A percentile compares a stretch with the other conserved stretches of the same genome.
These are phyloP conservation scores for Rhinoptilus africanus DNA, from an alignment of 2,113 vertebrate genomes.

Conservation along the genomic window DNA sequence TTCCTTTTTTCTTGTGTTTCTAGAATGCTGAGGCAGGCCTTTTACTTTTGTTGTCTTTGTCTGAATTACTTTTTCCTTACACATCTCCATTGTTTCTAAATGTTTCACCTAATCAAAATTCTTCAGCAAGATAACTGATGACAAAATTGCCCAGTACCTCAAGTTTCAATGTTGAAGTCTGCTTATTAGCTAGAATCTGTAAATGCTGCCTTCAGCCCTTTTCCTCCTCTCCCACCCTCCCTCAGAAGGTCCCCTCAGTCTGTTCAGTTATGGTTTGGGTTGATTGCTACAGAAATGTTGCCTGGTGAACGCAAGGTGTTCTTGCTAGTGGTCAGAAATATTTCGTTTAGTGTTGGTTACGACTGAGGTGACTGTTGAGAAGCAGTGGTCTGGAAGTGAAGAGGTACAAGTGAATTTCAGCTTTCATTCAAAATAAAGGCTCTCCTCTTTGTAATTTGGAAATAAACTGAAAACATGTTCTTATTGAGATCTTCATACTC, in stretches of 20 bases:
- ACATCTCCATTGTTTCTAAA: background rate
- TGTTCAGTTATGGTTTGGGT: background rate
- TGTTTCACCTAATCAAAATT: background rate
- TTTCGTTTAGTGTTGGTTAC: background rate
- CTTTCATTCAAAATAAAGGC: background rate
- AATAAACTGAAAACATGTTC: background rate
- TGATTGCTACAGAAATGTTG: background rate
- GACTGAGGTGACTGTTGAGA: background rate
- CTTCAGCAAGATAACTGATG: background rate
- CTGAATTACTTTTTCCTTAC: background rate
- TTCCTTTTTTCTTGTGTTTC: background rate
- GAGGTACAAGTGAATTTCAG: background rate
- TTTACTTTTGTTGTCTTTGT: background rate
- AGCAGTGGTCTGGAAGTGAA: background rate
- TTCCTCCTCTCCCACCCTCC: background rate
- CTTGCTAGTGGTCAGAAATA: accelerated
- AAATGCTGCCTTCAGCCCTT: background rate
- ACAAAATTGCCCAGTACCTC: background rate
- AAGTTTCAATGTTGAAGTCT: background rate
- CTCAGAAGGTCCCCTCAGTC: background rate
- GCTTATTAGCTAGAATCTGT: background rate
- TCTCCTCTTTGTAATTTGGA: background rate
- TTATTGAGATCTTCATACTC: background rate
- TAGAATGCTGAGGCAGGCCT: background rate
- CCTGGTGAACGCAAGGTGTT: background rate